Base-by-base conservation (phyloP, 2,888 invertebrate species). In the Apotomis betuletana region DNA sequence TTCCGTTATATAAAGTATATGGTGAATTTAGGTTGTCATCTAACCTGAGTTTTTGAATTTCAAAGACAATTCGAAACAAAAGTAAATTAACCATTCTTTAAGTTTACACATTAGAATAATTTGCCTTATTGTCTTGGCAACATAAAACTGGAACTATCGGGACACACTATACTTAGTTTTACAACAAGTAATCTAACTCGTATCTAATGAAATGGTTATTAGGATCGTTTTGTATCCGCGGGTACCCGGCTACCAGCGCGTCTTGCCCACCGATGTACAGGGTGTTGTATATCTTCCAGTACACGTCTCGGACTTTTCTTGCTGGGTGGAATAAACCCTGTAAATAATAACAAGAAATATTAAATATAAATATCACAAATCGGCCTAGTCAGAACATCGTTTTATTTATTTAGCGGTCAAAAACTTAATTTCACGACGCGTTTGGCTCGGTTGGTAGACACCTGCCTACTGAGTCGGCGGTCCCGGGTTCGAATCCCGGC, bases 281-380 rank as follows among this genome's bases (percentile, higher is more conserved):
- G 0, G 99, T 99, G 93, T 99, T 99, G 92, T 99, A 99, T 79
- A 99, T 99, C 92, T 99, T 99, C 99, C 99, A 99, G 87, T 99
- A 99, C 0, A 99, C 99, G 87, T 99, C 99, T 44, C 99, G 96
- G 0, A 99, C 99, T 94, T 99, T 99, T 71, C 99, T 94, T 6
- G 99, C 99, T 0, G 99, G 99, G 92, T 99, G 99, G 90, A 99
- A 99, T 61, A 99, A 92, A 51, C 99, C 99, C 96, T 98, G 92
- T 71, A 95, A 95, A 77, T 79, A 79, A 80, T 41, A 41, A 6
- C 6, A 5, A 44, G 0, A 44, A 44, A 44, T 44, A 44, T 44
- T 4, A 6, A 6, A 44, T 44, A 44, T 44, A 27, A 27, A 27
- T 27, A 27, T 27, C 27, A 27, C 27, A 27, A 27, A 27, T 2